Conservation (phyloP, 2,888 invertebrate species). For the Hanleya hanleyi region DNA sequence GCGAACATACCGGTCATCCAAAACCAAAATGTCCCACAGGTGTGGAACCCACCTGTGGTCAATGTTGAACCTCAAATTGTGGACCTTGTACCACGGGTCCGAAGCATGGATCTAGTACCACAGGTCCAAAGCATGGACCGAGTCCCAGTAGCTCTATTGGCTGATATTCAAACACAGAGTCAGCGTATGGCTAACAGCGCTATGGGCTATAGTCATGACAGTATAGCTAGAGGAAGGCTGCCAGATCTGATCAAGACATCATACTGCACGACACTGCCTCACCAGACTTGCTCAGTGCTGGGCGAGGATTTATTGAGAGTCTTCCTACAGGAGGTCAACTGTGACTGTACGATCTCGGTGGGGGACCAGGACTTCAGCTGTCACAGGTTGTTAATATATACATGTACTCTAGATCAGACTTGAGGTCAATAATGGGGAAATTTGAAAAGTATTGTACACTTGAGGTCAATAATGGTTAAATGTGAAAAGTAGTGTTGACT, state of each 20-base stretch:
- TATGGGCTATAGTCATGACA: not conserved
- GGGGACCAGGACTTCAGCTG: slow-evolving; percentile 44
- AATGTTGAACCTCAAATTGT: not conserved
- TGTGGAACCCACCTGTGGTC: not conserved
- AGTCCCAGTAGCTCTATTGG: not conserved
- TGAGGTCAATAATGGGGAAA: too few species aligned
- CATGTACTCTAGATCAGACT: too few species aligned
- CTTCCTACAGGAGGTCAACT: slow-evolving; percentile 41
- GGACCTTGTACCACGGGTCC: not conserved
- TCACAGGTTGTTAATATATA: too few species aligned
- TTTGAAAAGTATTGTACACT: too few species aligned
- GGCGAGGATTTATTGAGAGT: slow-evolving; percentile 52
- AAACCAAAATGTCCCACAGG: not conserved
- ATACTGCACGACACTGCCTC: slow-evolving; percentile 29
- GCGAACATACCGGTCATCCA: not conserved
- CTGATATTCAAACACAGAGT: not conserved
- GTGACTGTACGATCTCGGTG: slow-evolving; percentile 49
- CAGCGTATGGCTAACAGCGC: not conserved
- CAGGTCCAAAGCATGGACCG: too few species aligned
- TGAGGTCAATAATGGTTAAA: too few species aligned
- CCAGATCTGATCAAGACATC: slow-evolving; percentile 31
- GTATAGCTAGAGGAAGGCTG: not conserved
- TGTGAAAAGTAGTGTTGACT: too few species aligned
- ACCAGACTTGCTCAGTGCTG: slow-evolving; percentile 45
- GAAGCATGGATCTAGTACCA: too few species aligned